Evolutionary conservation across 2,113 vertebrate genomes (phyloP).

Genomic region (Aspidoscelis tigris): DNA sequence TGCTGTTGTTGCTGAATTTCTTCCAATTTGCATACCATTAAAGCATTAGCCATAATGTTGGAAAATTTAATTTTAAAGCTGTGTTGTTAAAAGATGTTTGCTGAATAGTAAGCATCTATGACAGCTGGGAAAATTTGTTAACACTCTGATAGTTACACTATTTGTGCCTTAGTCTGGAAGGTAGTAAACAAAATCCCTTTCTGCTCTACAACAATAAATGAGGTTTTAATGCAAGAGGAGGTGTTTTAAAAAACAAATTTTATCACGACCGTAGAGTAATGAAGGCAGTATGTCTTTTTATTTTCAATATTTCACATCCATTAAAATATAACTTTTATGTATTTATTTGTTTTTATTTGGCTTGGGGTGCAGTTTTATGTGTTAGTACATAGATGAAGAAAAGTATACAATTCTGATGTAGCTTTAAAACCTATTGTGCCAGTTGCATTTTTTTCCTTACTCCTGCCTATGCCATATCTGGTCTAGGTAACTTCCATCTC

Average conservation of each 20-base stretch:
- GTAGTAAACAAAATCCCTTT: constrained; percentile 52
- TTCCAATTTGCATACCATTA: constrained; percentile 72
- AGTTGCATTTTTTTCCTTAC: constrained; percentile 53
- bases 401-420: constrained; percentile 55
- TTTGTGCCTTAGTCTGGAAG: constrained; percentile 58
- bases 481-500: constrained; percentile 22
- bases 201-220: constrained; percentile 42
- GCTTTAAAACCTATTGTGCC: constrained; percentile 62
- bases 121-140: constrained; percentile 68
- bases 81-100: constrained; percentile 68
- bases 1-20: constrained; percentile 60
- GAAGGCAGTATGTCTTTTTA: constrained; percentile 54
- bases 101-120: constrained; percentile 72
- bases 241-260: constrained; percentile 46
- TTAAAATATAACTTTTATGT: constrained; percentile 68
- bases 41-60: constrained; percentile 70
- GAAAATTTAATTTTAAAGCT: constrained; percentile 75
- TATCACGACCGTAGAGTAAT: constrained; percentile 33
- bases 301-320: constrained; percentile 70
- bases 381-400: background rate
- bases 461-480: background rate
- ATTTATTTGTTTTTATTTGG: constrained; percentile 62
- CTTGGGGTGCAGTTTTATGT: constrained; percentile 50
- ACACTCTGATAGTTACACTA: constrained; percentile 55
- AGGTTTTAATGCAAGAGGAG: constrained; percentile 58